Evolutionary conservation across 1,140 invertebrate species (phyloP), one percentile per base, ranked within the genome.

Genomic region (Megathymus violae): DNA sequence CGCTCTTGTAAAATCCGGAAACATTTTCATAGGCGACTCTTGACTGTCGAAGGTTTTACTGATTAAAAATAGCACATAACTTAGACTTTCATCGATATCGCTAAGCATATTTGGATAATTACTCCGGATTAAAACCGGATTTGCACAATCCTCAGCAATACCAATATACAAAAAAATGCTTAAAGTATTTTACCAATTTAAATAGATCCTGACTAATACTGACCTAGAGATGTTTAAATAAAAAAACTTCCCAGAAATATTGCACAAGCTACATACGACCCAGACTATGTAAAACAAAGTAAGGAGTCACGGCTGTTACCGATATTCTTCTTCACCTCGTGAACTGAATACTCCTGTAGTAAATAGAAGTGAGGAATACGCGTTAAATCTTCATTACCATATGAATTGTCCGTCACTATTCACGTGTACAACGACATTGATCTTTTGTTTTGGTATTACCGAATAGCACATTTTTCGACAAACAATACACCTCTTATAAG

Each of bases 391-490:
- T 72, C 67, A 91, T 91, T 89, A 78, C 63, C 88, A 91, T 91
- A 78, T 87, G 85, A 78, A 89, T 91, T 91, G 85, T 91, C 78
- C 22, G 67, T 74, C 69, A 58, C 83, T 86, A 82, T 88, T 88
- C 84, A 83, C 67, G 68, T 75, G 74, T 74, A 83, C 69, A 76
- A 76, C 82, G 88, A 88, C 88, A 91, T 89, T 90, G 88, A 80
- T 84, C 73, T 74, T 91, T 89, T 85, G 86, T 89, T 86, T 88
- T 82, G 85, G 84, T 89, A 78, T 87, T 87, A 81, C 82, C 71
- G 80, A 84, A 84, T 79, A 70, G 77, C 76, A 89, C 88, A 88
- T 85, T 84, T 90, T 80, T n/a, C n/a, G n/a, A 76, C 71, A 76
- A 84, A 82, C 77, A 84, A 85, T 81, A 72, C 59, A 65, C 54